Percentiles rank a stretch among this genome's conserved stretches.
These are phyloP conservation scores for Buathra laborator DNA, from an alignment of 2,888 invertebrate genomes.

Conservation along the genomic window DNA sequence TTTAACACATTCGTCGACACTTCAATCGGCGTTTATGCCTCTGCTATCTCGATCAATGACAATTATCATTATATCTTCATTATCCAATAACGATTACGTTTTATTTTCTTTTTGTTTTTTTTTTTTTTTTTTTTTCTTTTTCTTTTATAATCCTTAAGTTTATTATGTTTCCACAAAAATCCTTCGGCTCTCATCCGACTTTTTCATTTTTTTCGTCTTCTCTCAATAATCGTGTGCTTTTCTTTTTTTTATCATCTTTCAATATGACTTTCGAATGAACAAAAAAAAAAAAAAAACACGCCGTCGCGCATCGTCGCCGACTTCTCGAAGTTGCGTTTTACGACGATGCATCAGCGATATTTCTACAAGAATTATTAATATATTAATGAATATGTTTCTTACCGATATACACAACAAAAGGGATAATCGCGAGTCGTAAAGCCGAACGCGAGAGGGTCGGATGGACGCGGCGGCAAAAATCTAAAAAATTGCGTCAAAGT, in stretches of 20 bases:
- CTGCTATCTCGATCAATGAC: slow-evolving; percentile 58
- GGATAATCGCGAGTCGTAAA: slow-evolving; percentile 65
- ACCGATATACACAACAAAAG: slow-evolving; percentile 81
- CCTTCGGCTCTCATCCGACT: background rate
- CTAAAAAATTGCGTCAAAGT: background rate
- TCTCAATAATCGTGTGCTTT: slow-evolving; percentile 28
- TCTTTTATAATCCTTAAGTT: slow-evolving; percentile 52
- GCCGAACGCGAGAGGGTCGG: slow-evolving; percentile 84
- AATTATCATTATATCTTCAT: slow-evolving; percentile 65
- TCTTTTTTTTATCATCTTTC: slow-evolving; percentile 7
- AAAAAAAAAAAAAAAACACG: slow-evolving; percentile 6
- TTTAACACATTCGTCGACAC: background rate
- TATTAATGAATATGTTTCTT: slow-evolving; percentile 81
- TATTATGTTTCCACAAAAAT: slow-evolving; percentile 36
- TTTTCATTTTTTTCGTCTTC: slow-evolving; percentile 4
- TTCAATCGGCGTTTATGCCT: slow-evolving; percentile 52
- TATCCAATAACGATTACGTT: slow-evolving; percentile 55
- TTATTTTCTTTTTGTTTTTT: slow-evolving; percentile 15
- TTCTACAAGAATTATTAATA: slow-evolving; percentile 75
- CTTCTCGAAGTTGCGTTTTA: background rate
- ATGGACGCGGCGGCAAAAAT: slow-evolving; percentile 53
- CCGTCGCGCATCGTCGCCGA: background rate
- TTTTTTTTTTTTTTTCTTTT: slow-evolving; percentile 55
- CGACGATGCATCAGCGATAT: slow-evolving; percentile 25
- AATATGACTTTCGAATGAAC: slow-evolving; percentile 27